These are phyloP conservation scores for Halichoerus grypus DNA, from an alignment of 2,113 vertebrate species.

Conservation along the genomic window DNA sequence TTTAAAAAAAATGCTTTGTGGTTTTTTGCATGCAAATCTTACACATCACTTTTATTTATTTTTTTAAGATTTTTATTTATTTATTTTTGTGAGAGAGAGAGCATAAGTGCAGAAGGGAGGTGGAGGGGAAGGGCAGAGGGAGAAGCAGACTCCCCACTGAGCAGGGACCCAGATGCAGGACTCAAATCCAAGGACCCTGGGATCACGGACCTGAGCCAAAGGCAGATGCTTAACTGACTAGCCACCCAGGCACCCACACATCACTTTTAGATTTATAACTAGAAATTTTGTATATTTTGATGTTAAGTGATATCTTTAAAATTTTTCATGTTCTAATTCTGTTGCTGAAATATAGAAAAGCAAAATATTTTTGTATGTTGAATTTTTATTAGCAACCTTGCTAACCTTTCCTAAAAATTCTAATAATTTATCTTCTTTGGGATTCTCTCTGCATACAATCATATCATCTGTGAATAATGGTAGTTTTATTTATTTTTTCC, in stretches of 20 bases:
- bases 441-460: not conserved
- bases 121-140: too few species aligned
- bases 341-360: not conserved
- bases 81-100: too few species aligned
- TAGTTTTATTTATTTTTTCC: not conserved
- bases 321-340: not conserved
- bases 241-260: too few species aligned
- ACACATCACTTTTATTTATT: not conserved
- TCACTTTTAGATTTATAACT: not conserved
- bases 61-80: too few species aligned
- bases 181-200: too few species aligned
- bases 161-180: too few species aligned
- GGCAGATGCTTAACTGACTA: too few species aligned
- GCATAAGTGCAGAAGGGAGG: too few species aligned
- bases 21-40: not conserved
- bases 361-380: not conserved
- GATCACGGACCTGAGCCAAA: too few species aligned
- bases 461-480: not conserved
- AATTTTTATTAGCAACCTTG: not conserved
- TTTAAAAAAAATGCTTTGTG: not conserved
- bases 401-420: not conserved
- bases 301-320: not conserved
- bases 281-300: not conserved
- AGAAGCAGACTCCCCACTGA: too few species aligned
- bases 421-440: not conserved